Percentiles rank a stretch among this genome's conserved stretches.
These are phyloP conservation scores for Calonectris borealis DNA, from an alignment of 2,113 vertebrate genomes.

Conservation along the genomic window DNA sequence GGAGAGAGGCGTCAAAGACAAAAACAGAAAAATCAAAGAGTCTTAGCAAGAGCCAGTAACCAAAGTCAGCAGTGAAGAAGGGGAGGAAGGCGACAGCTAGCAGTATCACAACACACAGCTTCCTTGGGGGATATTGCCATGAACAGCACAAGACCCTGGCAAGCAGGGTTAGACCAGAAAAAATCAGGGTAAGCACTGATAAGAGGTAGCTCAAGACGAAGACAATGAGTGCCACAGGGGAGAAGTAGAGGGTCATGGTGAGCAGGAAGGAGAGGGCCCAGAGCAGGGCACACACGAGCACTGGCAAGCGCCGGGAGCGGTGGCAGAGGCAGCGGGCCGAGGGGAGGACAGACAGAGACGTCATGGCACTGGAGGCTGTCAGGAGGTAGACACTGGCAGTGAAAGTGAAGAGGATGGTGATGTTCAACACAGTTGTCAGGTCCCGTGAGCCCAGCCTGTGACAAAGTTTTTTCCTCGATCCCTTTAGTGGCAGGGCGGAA, in stretches of 20 bases:
- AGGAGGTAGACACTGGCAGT: conserved; percentile 7
- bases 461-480: too few species aligned
- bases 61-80: conserved; percentile 25
- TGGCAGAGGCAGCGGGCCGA: not conserved
- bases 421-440: not conserved
- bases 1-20: not conserved
- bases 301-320: not conserved
- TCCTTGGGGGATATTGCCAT: not conserved
- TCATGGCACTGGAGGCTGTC: conserved; percentile 29
- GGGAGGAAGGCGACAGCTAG: not conserved
- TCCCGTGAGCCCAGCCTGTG: not conserved
- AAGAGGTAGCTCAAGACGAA: not conserved
- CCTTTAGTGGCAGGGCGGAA: too few species aligned
- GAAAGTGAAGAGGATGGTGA: not conserved
- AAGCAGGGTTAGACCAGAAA: not conserved
- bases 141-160: not conserved
- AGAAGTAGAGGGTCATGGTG: not conserved
- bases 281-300: conserved; percentile 47
- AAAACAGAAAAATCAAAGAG: not conserved
- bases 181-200: not conserved
- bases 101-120: not conserved
- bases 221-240: fast-evolving
- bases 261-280: conserved; percentile 47
- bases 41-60: not conserved
- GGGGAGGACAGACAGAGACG: not conserved